Evolutionary conservation across 2,888 invertebrate genomes (phyloP).

Genomic region (Amiota mariae): DNA sequence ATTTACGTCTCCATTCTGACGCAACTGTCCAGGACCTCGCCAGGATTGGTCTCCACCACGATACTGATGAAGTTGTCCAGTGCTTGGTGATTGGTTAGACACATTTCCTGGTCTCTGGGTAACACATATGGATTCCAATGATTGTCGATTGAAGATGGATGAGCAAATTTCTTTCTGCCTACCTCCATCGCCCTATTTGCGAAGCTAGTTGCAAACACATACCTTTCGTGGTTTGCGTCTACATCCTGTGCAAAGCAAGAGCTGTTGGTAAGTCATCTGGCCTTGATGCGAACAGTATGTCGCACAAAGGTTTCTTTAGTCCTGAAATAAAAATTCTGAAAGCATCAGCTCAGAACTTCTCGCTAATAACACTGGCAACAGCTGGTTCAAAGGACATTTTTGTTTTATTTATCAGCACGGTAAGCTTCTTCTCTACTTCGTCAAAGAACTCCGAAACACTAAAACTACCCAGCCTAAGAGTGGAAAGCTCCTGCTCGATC

Average conservation of each 20-base stretch:
- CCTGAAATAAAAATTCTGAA: slow-evolving; percentile 39
- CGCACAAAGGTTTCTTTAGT: slow-evolving; percentile 33
- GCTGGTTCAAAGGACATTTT: slow-evolving; percentile 33
- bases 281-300: slow-evolving; percentile 38
- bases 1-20: too few species aligned
- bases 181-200: too few species aligned
- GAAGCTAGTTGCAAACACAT: too few species aligned
- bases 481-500: slow-evolving; percentile 12
- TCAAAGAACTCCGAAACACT: slow-evolving; percentile 18
- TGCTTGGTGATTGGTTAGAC: too few species aligned
- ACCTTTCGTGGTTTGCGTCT: too few species aligned
- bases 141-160: background rate
- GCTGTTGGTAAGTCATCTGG: slow-evolving; percentile 35
- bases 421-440: slow-evolving; percentile 34
- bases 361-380: slow-evolving; percentile 32
- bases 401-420: slow-evolving; percentile 37
- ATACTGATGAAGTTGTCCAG: background rate
- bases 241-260: too few species aligned
- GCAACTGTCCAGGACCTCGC: too few species aligned
- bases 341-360: slow-evolving; percentile 41
- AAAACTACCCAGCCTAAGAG: background rate
- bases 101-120: too few species aligned
- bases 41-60: too few species aligned
- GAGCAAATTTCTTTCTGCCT: too few species aligned
- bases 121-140: too few species aligned